phyloP scores from a whole-genome alignment of 2,113 vertebrate genomes.

The Neoarius graeffei region DNA sequence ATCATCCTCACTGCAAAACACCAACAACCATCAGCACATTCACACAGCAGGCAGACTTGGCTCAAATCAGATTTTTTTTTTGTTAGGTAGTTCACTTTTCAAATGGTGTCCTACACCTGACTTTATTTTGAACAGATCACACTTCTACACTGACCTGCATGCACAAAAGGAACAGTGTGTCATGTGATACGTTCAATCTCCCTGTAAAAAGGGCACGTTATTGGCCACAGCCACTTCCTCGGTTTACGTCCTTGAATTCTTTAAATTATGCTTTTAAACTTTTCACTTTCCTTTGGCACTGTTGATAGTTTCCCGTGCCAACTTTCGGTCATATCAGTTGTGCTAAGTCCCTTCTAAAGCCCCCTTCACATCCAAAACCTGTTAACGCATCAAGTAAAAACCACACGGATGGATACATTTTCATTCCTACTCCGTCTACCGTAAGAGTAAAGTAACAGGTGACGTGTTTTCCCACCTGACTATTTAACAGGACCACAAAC shows the following conservation, averaged over 20 bases:
- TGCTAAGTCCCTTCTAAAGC: too few relatives aligned
- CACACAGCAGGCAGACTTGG: neutral
- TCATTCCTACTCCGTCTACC: too few relatives aligned
- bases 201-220: neutral
- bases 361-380: too few relatives aligned
- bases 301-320: too few relatives aligned
- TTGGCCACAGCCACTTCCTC: neutral
- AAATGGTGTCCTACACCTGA: neutral
- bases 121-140: neutral
- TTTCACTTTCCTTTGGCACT: neutral
- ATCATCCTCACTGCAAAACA: conserved; percentile 88
- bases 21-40: conserved; percentile 22
- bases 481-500: too few relatives aligned
- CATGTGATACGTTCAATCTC: neutral
- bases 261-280: too few relatives aligned
- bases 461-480: too few relatives aligned
- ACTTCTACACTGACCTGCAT: neutral
- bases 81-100: neutral
- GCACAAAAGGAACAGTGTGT: neutral
- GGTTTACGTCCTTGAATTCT: too few relatives aligned
- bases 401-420: too few relatives aligned
- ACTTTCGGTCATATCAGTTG: too few relatives aligned
- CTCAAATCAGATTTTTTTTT: neutral
- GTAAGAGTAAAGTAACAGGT: too few relatives aligned
- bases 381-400: too few relatives aligned